Base-by-base conservation (phyloP, 2,888 invertebrate species). In the Pyrocoelia pectoralis region DNA sequence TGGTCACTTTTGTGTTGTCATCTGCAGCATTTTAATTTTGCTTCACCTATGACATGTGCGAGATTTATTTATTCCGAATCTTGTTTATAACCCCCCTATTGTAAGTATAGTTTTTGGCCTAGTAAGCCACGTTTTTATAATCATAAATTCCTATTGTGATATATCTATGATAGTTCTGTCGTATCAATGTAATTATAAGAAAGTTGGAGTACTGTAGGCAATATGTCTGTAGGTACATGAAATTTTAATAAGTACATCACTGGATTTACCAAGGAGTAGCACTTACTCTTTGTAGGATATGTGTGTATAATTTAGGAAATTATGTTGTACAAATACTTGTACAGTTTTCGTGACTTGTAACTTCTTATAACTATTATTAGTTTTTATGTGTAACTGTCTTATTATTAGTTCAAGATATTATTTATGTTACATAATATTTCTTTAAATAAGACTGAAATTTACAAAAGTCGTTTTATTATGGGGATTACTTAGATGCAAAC, bases 121-220 rank as follows among this genome's bases (percentile, higher is more conserved):
- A 57, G 18, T 13, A 19, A 50, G 38, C 56, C 56, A 57, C 13
- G 18, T 43, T 59, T 58, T 53, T 48, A 48, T 48, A 48, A 56
- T 56, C 33, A 48, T 62, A 62, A 62, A 62, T 61, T 62, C 57
- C 62, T 57, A 57, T 57, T 62, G 62, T 62, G 62, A 62, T 62
- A 62, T 57, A 57, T 53, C 55, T 49, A 50, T 53, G 24, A 52
- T 57, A 62, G 62, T 62, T 62, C 40, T 53, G 53, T 50, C 50
- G 49, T 49, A 49, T 46, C 46, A 46, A 18, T 18, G 17, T 46
- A 46, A 10, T 14, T 46, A 17, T 46, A 46, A 46, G 46, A 10
- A 46, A 17, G 15, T 46, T 46, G 46, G 46, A 17, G 15, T 46
- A 46, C 18, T 17, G 4, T 38, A 38, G 15, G 24, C 24, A 24